Evolutionary conservation across 2,797 vertebrate species (phyloP).

Genomic region (Lithobates sylvaticus): DNA sequence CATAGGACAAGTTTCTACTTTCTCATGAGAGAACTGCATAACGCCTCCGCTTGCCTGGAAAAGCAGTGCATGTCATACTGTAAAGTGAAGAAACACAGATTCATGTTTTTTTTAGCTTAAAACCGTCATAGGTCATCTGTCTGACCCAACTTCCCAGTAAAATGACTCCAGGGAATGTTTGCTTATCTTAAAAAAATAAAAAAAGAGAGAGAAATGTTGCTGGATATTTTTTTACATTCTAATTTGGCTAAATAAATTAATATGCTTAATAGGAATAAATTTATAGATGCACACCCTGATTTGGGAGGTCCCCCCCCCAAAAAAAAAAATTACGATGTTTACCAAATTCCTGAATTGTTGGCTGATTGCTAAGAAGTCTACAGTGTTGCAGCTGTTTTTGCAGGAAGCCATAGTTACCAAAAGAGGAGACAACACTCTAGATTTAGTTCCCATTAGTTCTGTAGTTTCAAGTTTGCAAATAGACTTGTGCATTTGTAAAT

Average conservation of each 20-base stretch:
- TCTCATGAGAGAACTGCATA: slow-evolving; percentile 41
- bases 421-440: not conserved
- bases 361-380: not conserved
- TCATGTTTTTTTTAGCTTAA: slow-evolving; percentile 1
- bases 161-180: slow-evolving; percentile 14
- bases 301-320: no score
- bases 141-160: slow-evolving; percentile 48
- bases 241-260: not conserved
- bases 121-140: slow-evolving; percentile 46
- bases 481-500: not conserved
- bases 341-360: not conserved
- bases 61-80: slow-evolving; percentile 24
- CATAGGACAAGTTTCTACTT: slow-evolving; percentile 34
- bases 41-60: slow-evolving; percentile 18
- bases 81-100: slow-evolving; percentile 19
- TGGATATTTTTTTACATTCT: not conserved
- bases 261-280: no score
- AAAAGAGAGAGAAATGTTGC: not conserved
- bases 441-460: not conserved
- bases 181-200: slow-evolving; percentile 13
- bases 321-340: no score
- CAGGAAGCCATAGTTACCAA: not conserved
- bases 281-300: no score
- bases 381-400: not conserved
- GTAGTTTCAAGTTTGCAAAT: not conserved